Evolutionary conservation across 2,797 vertebrate genomes (phyloP).

Genomic region (Crocodylus rhombifer): DNA sequence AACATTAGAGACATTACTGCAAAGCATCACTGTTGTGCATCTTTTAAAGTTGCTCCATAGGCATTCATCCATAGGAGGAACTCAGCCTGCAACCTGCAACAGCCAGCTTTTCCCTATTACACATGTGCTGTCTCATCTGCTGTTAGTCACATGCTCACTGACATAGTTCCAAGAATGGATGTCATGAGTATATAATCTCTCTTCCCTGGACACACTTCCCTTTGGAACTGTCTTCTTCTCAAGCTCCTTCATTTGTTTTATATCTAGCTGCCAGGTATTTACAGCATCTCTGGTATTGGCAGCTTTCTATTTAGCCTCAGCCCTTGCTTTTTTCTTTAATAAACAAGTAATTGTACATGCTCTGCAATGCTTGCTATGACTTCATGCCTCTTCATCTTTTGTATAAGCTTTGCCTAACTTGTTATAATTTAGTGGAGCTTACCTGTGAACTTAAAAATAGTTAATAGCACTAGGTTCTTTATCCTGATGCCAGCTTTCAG

Average conservation of each 20-base stretch:
- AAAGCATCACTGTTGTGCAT: not conserved
- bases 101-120: not conserved
- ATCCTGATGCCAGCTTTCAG: not conserved
- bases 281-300: not conserved
- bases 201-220: not conserved
- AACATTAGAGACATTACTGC: not conserved
- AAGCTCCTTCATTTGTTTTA: not conserved
- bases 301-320: not conserved
- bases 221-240: not conserved
- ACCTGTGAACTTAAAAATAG: not conserved
- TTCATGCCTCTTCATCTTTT: not conserved
- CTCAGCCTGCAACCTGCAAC: fast-evolving
- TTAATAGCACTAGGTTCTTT: not conserved
- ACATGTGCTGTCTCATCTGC: not conserved
- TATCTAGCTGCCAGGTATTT: slow-evolving; percentile 10
- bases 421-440: not conserved
- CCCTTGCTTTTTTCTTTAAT: not conserved
- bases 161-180: not conserved
- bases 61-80: not conserved
- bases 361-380: not conserved
- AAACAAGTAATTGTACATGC: not conserved
- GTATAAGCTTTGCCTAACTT: not conserved
- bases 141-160: not conserved
- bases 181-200: not conserved
- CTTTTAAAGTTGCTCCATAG: not conserved